Evolutionary conservation across 2,113 vertebrate genomes (phyloP).

Genomic region (Callorhinus ursinus): DNA sequence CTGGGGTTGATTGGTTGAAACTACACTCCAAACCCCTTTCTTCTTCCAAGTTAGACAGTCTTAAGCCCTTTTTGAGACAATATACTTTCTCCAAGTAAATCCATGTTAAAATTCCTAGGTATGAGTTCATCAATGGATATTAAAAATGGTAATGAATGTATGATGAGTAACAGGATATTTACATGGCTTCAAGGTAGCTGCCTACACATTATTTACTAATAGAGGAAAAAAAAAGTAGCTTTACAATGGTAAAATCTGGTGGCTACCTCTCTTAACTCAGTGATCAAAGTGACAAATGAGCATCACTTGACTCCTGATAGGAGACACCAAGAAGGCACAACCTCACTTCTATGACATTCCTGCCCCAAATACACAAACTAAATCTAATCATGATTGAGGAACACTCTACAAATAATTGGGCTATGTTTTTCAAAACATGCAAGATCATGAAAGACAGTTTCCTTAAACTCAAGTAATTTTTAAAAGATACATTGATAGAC

Average conservation of each 20-base stretch:
- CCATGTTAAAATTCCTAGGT: neutral
- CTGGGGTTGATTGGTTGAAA: neutral
- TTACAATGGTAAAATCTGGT: neutral
- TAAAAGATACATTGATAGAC: neutral
- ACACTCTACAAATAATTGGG: neutral
- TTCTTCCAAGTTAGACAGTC: neutral
- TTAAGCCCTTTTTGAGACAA: neutral
- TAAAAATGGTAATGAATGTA: neutral
- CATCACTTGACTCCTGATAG: neutral
- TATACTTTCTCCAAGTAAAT: neutral
- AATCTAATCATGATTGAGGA: neutral
- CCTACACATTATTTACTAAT: neutral
- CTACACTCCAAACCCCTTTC: neutral
- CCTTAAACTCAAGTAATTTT: neutral
- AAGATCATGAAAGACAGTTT: neutral
- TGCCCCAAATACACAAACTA: neutral
- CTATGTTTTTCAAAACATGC: neutral
- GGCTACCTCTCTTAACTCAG: neutral
- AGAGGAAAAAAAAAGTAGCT: neutral
- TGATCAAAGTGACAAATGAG: neutral
- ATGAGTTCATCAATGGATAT: neutral
- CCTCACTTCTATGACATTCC: neutral
- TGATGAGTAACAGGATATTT: slow-evolving; percentile 9
- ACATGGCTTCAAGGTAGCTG: neutral
- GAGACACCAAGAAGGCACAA: neutral